phyloP scores from a whole-genome alignment of 2,888 invertebrate species.

The Spisula solida region DNA sequence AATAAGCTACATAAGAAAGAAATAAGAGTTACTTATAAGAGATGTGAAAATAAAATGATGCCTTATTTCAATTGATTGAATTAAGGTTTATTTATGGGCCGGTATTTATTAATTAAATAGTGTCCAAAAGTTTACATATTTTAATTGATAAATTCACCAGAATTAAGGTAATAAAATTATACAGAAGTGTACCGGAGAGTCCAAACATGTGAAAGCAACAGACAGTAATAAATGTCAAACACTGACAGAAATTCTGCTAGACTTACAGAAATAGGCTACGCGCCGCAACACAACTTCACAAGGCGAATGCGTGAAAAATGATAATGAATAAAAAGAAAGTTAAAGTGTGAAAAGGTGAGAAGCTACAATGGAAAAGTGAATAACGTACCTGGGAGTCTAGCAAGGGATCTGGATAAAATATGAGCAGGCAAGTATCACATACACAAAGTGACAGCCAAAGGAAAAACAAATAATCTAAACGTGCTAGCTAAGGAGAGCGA shows the following conservation, averaged over 20 bases:
- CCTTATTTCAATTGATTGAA: slow-evolving; percentile 14
- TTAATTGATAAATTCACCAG: not conserved
- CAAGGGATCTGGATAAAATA: slow-evolving; percentile 80
- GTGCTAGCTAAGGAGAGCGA: slow-evolving; percentile 75
- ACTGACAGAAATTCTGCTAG: slow-evolving; percentile 24
- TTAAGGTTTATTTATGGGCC: slow-evolving; percentile 27
- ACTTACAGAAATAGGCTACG: slow-evolving; percentile 33
- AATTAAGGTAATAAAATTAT: not conserved
- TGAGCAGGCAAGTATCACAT: slow-evolving; percentile 77
- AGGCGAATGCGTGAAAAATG: slow-evolving; percentile 58
- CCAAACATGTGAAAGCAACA: slow-evolving; percentile 41
- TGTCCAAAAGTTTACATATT: slow-evolving; percentile 18
- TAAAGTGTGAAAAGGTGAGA: slow-evolving; percentile 73
- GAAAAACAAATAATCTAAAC: slow-evolving; percentile 76
- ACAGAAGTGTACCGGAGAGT: slow-evolving; percentile 16
- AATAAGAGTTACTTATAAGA: slow-evolving; percentile 11
- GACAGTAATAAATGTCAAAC: slow-evolving; percentile 52
- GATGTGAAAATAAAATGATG: not conserved
- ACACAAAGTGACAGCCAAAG: slow-evolving; percentile 79
- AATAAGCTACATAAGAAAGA: slow-evolving; percentile 37
- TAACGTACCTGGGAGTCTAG: slow-evolving; percentile 83
- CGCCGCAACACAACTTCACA: slow-evolving; percentile 42
- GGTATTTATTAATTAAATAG: no score
- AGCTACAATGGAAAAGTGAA: slow-evolving; percentile 79
- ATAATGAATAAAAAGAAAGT: slow-evolving; percentile 72